Evolutionary conservation across 2,888 invertebrate genomes (phyloP).

Genomic region (Eupithecia pulchellata): DNA sequence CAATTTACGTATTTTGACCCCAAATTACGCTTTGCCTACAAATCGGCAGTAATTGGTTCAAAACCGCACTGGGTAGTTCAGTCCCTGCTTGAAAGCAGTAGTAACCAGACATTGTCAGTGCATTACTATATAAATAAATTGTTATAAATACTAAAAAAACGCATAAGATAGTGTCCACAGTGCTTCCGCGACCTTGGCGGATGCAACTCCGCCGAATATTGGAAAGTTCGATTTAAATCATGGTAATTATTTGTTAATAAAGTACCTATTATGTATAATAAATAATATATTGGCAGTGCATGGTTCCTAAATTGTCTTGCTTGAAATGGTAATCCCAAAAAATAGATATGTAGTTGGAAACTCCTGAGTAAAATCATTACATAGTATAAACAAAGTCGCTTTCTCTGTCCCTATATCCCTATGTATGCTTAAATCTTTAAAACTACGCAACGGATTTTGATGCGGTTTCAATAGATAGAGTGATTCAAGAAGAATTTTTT

Average conservation of each 20-base stretch:
- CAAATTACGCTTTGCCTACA: slow-evolving; percentile 30
- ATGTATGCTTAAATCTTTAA: no score
- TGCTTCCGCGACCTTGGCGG: neutral
- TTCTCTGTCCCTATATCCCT: no score
- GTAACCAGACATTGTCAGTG: neutral
- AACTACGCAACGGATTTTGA: no score
- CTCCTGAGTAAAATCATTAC: no score
- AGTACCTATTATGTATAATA: no score
- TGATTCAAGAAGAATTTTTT: no score
- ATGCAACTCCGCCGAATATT: neutral
- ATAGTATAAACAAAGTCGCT: no score
- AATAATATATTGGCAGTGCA: no score
- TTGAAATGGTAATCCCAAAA: no score
- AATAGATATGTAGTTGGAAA: no score
- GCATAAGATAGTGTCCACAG: neutral
- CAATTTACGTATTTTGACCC: slow-evolving; percentile 37
- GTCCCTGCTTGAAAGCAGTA: slow-evolving; percentile 33
- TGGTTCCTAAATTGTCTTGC: no score
- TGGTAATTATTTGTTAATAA: neutral
- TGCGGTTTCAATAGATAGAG: no score
- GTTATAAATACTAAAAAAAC: neutral
- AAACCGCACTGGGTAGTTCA: slow-evolving; percentile 39
- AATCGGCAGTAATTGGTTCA: slow-evolving; percentile 42
- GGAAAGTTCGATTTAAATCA: neutral
- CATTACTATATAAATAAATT: neutral